Base-by-base conservation (phyloP, 2,888 invertebrate genomes). In the Eupeodes latifasciatus region DNA sequence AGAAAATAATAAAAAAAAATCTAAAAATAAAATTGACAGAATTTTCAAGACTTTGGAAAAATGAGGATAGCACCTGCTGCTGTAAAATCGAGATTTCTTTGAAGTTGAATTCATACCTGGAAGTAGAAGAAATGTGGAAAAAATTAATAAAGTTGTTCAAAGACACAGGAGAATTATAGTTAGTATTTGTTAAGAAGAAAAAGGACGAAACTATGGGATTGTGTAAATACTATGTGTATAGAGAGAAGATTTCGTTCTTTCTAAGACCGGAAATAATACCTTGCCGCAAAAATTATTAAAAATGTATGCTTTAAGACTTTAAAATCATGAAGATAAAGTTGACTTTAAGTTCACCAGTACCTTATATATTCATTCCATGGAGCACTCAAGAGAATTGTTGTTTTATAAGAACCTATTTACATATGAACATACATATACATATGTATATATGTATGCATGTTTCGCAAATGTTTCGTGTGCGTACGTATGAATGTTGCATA, bases 61-160 rank as follows among this genome's bases (percentile, higher is more conserved):
- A 78, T 67, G 62, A 57, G 74, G 72, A 72, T 77, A 81, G 74
- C 77, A 81, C 81, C 77, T 81, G 75, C 82, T 82, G 82, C 64
- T 86, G 75, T 71, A 86, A 86, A 78, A 75, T 57, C n/a, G 51
- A 82, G 71, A 82, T 64, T 64, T 86, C 78, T 86, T 82, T 82
- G 86, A 82, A 79, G 86, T 75, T 82, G 86, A 82, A 79, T 78
- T 75, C 86, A 82, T 86, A 86, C 86, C 86, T 86, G 86, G 36
- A 86, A 86, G 64, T 78, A 86, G 78, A 86, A 49, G 27, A 86
- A 75, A 57, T 57, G 55, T 51, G 51, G 10, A 64, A 69, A 71
- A 82, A 74, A 62, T 86, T 75, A 86, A 86, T 75, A 82, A 78
- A 79, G 57, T 79, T 79, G 71, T 82, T 74, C 19, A 53, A 19